Percentiles rank a stretch among this genome's conserved stretches.
Evolutionary conservation across 1,140 invertebrate genomes (phyloP).

Genomic region (Pseudomyrmex flavicornis): DNA sequence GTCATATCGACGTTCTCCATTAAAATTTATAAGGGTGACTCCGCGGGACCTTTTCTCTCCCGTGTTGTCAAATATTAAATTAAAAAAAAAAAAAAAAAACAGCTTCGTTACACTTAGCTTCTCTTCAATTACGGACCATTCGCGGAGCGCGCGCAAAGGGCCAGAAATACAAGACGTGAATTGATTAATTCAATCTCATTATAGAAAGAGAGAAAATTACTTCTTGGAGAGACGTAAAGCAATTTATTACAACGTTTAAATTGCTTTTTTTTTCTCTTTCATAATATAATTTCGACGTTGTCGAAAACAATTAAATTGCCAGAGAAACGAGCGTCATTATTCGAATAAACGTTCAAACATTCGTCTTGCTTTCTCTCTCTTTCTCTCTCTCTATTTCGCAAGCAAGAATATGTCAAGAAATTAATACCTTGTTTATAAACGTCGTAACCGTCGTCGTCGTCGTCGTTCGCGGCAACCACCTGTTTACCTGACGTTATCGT

Average conservation of each 20-base stretch:
- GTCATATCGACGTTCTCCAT: constrained; percentile 21
- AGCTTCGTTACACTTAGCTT: neutral
- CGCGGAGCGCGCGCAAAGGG: too few relatives aligned
- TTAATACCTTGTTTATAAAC: constrained; percentile 57
- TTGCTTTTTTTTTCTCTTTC: neutral
- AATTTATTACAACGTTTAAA: neutral
- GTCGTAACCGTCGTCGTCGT: constrained; percentile 33
- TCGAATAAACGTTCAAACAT: constrained; percentile 9
- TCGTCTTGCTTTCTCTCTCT: too few relatives aligned
- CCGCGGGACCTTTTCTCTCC: too few relatives aligned
- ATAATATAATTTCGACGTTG: neutral
- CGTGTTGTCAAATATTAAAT: neutral
- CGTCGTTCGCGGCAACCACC: constrained; percentile 48
- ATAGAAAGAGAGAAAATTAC: neutral
- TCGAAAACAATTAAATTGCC: neutral
- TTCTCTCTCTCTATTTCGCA: neutral
- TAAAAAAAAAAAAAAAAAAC: neutral
- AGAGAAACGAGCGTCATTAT: neutral
- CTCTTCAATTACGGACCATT: neutral
- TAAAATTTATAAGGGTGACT: constrained; percentile 28
- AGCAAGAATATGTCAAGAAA: constrained; percentile 44
- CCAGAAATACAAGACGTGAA: neutral
- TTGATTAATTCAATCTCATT: neutral
- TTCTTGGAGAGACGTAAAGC: too few relatives aligned
- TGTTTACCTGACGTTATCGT: constrained; percentile 56